Conservation (phyloP, 2,888 invertebrate species). For the Caenorhabditis macrosperma region DNA sequence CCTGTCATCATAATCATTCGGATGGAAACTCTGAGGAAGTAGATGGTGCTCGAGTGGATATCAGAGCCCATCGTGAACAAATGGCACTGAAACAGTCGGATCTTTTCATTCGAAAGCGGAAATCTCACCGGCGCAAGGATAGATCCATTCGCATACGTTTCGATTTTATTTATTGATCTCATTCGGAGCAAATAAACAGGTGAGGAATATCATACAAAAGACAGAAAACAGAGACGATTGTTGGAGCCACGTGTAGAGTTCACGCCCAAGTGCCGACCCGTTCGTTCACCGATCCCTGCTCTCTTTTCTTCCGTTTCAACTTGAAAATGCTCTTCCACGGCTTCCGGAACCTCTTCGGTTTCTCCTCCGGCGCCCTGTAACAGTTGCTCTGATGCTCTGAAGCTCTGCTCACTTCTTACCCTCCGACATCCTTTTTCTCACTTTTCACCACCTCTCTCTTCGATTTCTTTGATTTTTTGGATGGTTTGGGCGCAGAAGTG, state of each 20-base stretch:
- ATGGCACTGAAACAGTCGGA: slow-evolving; percentile 25
- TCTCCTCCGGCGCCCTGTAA: too few species aligned
- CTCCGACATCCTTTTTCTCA: background rate
- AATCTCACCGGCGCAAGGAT: slow-evolving; percentile 44
- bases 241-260: slow-evolving; percentile 1
- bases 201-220: background rate
- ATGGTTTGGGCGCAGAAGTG: background rate
- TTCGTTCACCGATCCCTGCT: slow-evolving; percentile 4
- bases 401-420: slow-evolving; percentile 3
- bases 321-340: slow-evolving; percentile 32
- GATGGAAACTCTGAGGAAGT: slow-evolving; percentile 16
- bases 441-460: background rate
- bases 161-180: slow-evolving; percentile 44
- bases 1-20: slow-evolving; percentile 35
- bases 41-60: slow-evolving; percentile 29
- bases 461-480: background rate
- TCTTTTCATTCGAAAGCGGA: background rate
- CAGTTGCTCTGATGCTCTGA: too few species aligned
- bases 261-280: slow-evolving; percentile 27
- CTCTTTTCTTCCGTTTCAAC: background rate
- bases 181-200: slow-evolving; percentile 1
- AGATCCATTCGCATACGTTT: slow-evolving; percentile 33
- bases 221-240: background rate
- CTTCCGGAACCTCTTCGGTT: slow-evolving; percentile 2
- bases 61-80: slow-evolving; percentile 35